Base-by-base conservation (phyloP, 2,888 invertebrate species). In the Cryptus armator region DNA sequence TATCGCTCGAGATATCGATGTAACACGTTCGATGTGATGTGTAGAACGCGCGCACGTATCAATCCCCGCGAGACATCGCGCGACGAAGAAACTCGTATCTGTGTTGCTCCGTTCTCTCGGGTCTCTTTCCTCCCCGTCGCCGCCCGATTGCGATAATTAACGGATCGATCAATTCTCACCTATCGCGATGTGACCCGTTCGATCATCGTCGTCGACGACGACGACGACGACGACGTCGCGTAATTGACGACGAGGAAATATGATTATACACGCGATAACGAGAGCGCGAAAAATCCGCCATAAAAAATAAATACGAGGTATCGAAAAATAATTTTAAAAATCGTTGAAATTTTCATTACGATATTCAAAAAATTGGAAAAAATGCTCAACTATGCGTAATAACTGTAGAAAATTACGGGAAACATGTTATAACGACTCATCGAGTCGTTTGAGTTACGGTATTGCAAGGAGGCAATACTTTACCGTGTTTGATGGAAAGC, bases 81-180 rank as follows among this genome's bases (percentile, higher is more conserved):
- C 82, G 53, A 66, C 71, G 46, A 66, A 66, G 32, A 37, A 82
- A 71, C 51, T 59, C 59, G 16, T 66, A 76, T 76, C 68, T 77
- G 68, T 9, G 56, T 37, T 37, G 37, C 67, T 77, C 32, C 24
- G 24, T 24, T 44, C 68, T 44, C 14, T 4, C 48, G 56, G 37
- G 37, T 9, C 37, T 68, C 70, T 1, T 9, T 29, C 44, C 24
- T 5, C 59, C 59, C 48, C 32, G 19, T 66, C 59, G 44, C 51
- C 10, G 68, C 67, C 64, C 81, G 72, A 81, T 76, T 62, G n/a
- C 67, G 86, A 86, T 86, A 80, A 86, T 84, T 84, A 84, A 83
- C 72, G 67, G 53, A 85, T 85, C 86, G 83, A 86, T 86, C 86
- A 86, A 80, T 86, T 82, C 64, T 75, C 82, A 67, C 71, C 79